These are phyloP conservation scores for Scaptomyza montana DNA, from an alignment of 1,140 invertebrate species.

Conservation along the genomic window DNA sequence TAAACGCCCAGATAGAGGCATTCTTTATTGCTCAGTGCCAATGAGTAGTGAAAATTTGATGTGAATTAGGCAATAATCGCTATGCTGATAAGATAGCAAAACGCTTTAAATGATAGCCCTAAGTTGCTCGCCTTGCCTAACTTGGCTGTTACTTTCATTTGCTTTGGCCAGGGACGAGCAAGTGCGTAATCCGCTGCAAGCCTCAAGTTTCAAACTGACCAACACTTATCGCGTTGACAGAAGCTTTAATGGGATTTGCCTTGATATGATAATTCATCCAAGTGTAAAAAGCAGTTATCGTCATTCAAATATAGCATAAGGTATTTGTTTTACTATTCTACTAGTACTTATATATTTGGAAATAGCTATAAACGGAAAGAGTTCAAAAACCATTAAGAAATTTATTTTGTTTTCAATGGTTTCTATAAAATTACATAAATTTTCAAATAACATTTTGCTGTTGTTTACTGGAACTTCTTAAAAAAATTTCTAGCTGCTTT, in stretches of 20 bases:
- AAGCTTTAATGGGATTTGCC: conserved; percentile 6
- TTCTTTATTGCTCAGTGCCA: conserved; percentile 48
- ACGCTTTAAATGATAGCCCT: background rate
- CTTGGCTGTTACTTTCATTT: conserved; percentile 2
- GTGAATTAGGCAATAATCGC: conserved; percentile 47
- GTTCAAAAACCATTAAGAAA: too few species aligned
- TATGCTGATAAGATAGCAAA: conserved; percentile 31
- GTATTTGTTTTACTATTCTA: background rate
- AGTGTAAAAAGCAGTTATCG: background rate
- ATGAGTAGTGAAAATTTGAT: conserved; percentile 38
- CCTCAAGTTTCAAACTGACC: conserved; percentile 24
- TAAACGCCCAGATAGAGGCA: conserved; percentile 19
- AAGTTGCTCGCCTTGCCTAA: background rate
- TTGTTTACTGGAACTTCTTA: too few species aligned
- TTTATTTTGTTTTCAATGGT: too few species aligned
- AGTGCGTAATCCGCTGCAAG: conserved; percentile 11
- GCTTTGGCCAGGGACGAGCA: conserved; percentile 10
- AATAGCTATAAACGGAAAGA: too few species aligned
- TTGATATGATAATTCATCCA: conserved; percentile 33
- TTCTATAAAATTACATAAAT: too few species aligned
- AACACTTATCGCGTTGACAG: conserved; percentile 17
- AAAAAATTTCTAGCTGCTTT: background rate
- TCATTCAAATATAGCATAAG: background rate
- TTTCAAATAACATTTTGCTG: too few species aligned
- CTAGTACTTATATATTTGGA: too few species aligned